These are phyloP conservation scores for Acrobasis repandana DNA, from an alignment of 2,888 invertebrate species.

Conservation along the genomic window DNA sequence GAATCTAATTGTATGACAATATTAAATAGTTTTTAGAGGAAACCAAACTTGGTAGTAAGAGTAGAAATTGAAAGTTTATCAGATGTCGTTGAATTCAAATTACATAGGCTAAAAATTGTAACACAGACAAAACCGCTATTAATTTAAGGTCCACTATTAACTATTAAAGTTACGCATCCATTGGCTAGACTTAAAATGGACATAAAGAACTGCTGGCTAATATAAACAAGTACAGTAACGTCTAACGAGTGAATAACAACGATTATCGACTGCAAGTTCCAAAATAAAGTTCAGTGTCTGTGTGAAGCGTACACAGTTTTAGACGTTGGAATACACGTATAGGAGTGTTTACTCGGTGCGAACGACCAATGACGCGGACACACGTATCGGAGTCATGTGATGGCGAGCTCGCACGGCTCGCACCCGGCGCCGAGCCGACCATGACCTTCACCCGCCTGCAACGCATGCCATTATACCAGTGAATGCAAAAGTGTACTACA, in stretches of 20 bases:
- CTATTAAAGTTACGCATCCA: conserved; percentile 2
- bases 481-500: conserved; percentile 38
- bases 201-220: conserved; percentile 4
- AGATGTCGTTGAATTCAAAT: not conserved
- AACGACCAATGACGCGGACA: conserved; percentile 39
- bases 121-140: conserved; percentile 5
- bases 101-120: not conserved
- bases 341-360: not conserved
- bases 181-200: not conserved
- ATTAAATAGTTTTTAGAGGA: not conserved
- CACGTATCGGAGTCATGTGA: conserved; percentile 67
- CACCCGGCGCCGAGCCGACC: conserved; percentile 57
- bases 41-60: not conserved
- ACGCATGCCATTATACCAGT: conserved; percentile 40
- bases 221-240: not conserved
- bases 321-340: not conserved
- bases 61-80: conserved; percentile 6
- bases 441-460: conserved; percentile 69
- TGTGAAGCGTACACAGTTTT: not conserved
- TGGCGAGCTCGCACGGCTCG: conserved; percentile 52
- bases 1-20: not conserved
- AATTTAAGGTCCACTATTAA: not conserved
- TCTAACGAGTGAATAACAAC: not conserved
- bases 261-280: not conserved
- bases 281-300: not conserved